Base-by-base conservation (phyloP, 2,797 vertebrate species). In the Morus bassanus region DNA sequence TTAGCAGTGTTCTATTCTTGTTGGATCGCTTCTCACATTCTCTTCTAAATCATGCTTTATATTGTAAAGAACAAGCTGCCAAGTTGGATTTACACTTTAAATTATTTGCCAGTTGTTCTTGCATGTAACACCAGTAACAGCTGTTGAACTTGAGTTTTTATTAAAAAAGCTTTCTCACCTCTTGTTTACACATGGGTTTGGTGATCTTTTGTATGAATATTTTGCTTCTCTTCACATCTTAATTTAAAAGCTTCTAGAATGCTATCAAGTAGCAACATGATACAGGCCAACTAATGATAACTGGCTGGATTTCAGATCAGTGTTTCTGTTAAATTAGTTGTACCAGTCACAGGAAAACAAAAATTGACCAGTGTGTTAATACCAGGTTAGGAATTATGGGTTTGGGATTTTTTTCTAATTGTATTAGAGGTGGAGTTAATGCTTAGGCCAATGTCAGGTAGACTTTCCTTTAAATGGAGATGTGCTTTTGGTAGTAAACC, bases 51-150 rank as follows among this genome's bases (percentile, higher is more conserved):
- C 37, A 3, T 16, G 2, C 78, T 91, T 77, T 46, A 19, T 63
- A 25, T 73, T 82, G 89, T 85, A 54, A 84, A 68, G 95, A 74
- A 53, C 48, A 53, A 74, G 41, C 83, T 94, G 90, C 88, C 9
- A 31, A 31, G 48, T 74, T 67, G 16, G 54, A 16, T 79, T 95
- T 76, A 46, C 51, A 17, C 77, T 91, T 74, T 1, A 43, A 72
- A 64, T 93, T 89, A 67, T 82, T 90, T 79, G 74, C 86, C 90
- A 91, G 93, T 80, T 93, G 70, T 93, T 94, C 83, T 64, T 81
- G 28, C 23, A 7, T 54, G 33, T 88, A 68, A 41, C 53, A 64
- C 23, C 64, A 91, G 53, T 6, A 87, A 39, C 91, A 92, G 87
- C 92, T 96, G 88, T 48, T 76, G 35, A 56, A 70, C 12, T 74